Base-by-base conservation (phyloP, 2,113 vertebrate species). In the Onychostoma macrolepis region DNA sequence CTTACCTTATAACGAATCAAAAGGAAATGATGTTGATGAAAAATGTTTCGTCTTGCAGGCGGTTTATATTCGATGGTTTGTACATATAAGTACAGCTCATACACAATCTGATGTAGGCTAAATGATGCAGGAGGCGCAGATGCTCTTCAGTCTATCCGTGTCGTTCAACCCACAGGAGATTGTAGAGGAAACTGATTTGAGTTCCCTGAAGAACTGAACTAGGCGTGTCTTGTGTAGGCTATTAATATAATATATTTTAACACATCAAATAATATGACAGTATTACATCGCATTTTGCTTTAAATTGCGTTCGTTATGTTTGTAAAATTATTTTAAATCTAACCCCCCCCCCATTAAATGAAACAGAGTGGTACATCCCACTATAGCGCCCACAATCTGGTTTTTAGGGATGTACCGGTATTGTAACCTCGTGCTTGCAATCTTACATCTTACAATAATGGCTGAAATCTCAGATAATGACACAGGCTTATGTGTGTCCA, bases 301-400 rank as follows among this genome's bases (percentile, higher is more conserved):
- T 45, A 76, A 50, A 17, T 3, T 9, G 77, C 1, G 6, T 45
- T 76, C 65, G 58, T 80, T 4, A 7, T 10, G 26, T 19, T 21
- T 17, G 2, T 36, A 48, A 53, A 24, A 24, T 56, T 7, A 85
- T 48, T 76, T 85, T 1, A 7, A 67, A 76, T 6, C 6, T 11
- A n/a, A 6, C 17, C 45, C 58, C 61, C 56, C 65, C 36, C 41
- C 26, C 8, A 72, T 17, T 30, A 38, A 33, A 24, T 53, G 17
- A 13, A 72, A 48, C 38, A 3, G 13, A 87, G 79, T 89, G 88
- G 88, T 89, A 83, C 83, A 43, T n/a, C 17, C 79, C 74, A 89
- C 86, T 85, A 87, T 17, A 36, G 12, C 28, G 75, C 36, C 50
- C 24, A 41, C 80, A 83, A 71, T 43, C 80, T 83, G 41, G 28